Evolutionary conservation across 1,140 invertebrate species (phyloP).

Genomic region (Chymomyza costata): DNA sequence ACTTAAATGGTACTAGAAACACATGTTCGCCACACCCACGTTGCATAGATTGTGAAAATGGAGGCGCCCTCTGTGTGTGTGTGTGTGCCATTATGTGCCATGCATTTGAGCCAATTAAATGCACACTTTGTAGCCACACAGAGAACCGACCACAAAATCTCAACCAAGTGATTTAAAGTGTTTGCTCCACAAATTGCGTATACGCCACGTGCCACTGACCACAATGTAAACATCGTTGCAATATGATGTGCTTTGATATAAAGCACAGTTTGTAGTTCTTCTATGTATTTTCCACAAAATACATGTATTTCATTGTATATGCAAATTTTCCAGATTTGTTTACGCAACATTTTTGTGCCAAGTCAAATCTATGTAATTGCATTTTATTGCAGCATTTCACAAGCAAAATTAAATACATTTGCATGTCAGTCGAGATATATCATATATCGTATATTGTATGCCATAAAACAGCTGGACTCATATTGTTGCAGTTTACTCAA

Average conservation of each 20-base stretch:
- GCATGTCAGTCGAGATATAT: background rate
- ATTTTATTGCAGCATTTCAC: conserved; percentile 46
- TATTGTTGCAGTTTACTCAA: no score
- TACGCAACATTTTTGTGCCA: conserved; percentile 43
- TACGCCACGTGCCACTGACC: conserved; percentile 16
- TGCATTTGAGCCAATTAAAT: conserved; percentile 25
- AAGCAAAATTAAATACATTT: conserved; percentile 13
- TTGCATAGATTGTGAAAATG: no score
- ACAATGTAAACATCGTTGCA: conserved; percentile 15
- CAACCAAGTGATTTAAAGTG: conserved; percentile 30
- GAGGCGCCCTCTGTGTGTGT: no score
- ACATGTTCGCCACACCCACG: conserved; percentile 33
- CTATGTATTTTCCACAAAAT: conserved; percentile 41
- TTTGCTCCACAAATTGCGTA: conserved; percentile 10
- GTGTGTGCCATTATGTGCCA: background rate
- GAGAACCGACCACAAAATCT: conserved; percentile 32
- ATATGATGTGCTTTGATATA: no score
- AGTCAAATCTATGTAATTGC: conserved; percentile 57
- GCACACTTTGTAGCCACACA: no score
- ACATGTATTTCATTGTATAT: conserved; percentile 20
- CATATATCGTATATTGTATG: conserved; percentile 7
- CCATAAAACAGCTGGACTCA: conserved; percentile 6
- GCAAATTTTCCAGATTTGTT: conserved; percentile 59
- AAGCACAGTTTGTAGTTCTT: conserved; percentile 13
- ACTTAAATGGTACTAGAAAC: conserved; percentile 49